Base-by-base conservation (phyloP, 2,888 invertebrate species). In the Congeria kusceri region DNA sequence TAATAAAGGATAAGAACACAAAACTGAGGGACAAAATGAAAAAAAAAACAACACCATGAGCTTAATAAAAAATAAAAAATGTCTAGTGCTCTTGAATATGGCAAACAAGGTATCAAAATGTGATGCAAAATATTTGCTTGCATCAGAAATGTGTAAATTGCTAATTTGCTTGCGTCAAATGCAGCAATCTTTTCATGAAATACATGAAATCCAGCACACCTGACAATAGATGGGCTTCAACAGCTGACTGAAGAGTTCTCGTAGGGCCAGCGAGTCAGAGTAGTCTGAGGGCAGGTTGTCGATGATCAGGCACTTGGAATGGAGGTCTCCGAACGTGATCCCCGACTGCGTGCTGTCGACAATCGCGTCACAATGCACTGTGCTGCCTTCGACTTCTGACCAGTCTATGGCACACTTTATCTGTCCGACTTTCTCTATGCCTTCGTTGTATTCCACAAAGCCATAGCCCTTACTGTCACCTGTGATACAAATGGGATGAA, bases 401-500 rank as follows among this genome's bases (percentile, higher is more conserved):
- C 94, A 94, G 78, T 95, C 94, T 65, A 94, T 75, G 63, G 93
- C 87, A 69, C 92, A 92, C 79, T 94, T 93, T n/a, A 94, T 95
- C 74, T 94, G 92, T 25, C 93, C 90, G 3, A 94, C 94, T 65
- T 93, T 92, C 81, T 94, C 95, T 82, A 94, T 94, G 66, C 92
- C 94, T 74, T 90, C 91, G 46, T 92, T 89, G 90, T 94, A 95
- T 85, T 95, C 94, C 29, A 95, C 94, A 88, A 95, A 94, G 2
- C 95, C 95, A 89, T 95, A 95, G 18, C 95, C 95, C 87, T 95
- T 95, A 88, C 93, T 94, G 47, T 93, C 92, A 70, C 94, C 95
- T 95, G 46, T 9, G 25, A 27, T 58, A 27, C 13, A 58, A 56
- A n/a, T n/a, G n/a, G n/a, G n/a, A n/a, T n/a, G n/a, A n/a, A n/a